phyloP scores from a whole-genome alignment of 2,888 invertebrate genomes.

The Xestia xanthographa region DNA sequence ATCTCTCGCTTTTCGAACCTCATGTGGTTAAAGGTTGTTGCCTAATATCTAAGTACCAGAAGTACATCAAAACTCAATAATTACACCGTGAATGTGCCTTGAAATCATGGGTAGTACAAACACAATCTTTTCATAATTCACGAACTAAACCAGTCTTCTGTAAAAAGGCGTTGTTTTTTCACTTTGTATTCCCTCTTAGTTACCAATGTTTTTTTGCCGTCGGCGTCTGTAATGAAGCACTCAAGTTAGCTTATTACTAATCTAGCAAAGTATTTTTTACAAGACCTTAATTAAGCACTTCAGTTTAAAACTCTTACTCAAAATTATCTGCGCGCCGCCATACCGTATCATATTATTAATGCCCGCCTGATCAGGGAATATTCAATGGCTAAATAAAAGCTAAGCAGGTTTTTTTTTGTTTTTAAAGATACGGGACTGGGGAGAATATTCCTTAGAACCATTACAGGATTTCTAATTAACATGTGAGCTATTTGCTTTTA shows the following conservation, averaged over 20 bases:
- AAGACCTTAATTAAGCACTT: neutral
- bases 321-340: neutral
- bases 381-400: neutral
- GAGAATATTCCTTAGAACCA: neutral
- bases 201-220: neutral
- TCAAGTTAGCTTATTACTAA: slow-evolving; percentile 1
- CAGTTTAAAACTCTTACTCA: slow-evolving; percentile 10
- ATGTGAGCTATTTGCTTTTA: neutral
- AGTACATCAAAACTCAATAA: neutral
- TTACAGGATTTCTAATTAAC: neutral
- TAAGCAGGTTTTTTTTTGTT: neutral
- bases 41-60: neutral
- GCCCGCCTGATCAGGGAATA: neutral
- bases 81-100: too few relatives aligned
- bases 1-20: neutral
- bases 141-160: neutral
- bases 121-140: neutral
- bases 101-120: neutral
- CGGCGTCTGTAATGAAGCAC: slow-evolving; percentile 6
- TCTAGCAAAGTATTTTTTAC: slow-evolving; percentile 2
- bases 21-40: neutral
- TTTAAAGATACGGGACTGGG: neutral
- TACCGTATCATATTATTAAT: slow-evolving; percentile 4
- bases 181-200: neutral
- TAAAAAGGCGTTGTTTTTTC: neutral